These are phyloP conservation scores for Ranitomeya variabilis DNA, from an alignment of 2,113 vertebrate species.

Conservation along the genomic window DNA sequence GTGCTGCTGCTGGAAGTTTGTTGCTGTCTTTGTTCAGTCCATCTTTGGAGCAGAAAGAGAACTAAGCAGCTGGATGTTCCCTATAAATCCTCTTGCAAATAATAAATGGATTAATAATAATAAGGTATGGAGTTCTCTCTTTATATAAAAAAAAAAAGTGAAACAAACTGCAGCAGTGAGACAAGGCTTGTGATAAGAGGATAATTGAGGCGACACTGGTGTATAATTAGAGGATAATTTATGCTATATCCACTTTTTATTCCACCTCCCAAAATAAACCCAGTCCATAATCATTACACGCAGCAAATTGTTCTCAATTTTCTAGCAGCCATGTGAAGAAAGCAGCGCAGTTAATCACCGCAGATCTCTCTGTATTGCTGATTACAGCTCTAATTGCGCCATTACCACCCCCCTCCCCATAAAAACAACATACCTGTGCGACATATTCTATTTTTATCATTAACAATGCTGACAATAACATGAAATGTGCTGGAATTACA, in stretches of 20 bases:
- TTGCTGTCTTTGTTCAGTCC: conserved; percentile 79
- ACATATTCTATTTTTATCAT: conserved; percentile 85
- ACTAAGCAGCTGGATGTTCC: conserved; percentile 88
- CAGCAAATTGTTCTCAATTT: conserved; percentile 99
- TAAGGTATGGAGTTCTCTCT: conserved; percentile 99
- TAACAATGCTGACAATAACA: conserved; percentile 87
- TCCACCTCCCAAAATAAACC: conserved; percentile 99
- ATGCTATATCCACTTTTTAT: conserved; percentile 99
- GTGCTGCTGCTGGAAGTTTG: conserved; percentile 61
- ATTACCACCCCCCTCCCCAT: conserved; percentile 75
- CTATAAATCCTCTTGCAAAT: conserved; percentile 99
- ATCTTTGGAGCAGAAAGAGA: conserved; percentile 88
- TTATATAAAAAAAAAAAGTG: conserved; percentile 93
- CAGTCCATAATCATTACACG: conserved; percentile 99
- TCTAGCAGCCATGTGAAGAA: conserved; percentile 98
- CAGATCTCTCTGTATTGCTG: conserved; percentile 85
- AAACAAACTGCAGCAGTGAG: conserved; percentile 99
- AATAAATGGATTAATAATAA: conserved; percentile 99
- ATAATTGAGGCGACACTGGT: conserved; percentile 99
- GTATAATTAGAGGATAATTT: conserved; percentile 99
- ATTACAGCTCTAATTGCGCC: conserved; percentile 97
- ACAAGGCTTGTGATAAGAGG: conserved; percentile 99
- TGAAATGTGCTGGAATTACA: conserved; percentile 86
- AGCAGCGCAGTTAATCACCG: conserved; percentile 98
- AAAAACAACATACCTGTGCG: conserved; percentile 80